Evolutionary conservation across 2,888 invertebrate genomes (phyloP), one percentile per base, ranked within the genome.

Genomic region (Scotopteryx bipunctaria): DNA sequence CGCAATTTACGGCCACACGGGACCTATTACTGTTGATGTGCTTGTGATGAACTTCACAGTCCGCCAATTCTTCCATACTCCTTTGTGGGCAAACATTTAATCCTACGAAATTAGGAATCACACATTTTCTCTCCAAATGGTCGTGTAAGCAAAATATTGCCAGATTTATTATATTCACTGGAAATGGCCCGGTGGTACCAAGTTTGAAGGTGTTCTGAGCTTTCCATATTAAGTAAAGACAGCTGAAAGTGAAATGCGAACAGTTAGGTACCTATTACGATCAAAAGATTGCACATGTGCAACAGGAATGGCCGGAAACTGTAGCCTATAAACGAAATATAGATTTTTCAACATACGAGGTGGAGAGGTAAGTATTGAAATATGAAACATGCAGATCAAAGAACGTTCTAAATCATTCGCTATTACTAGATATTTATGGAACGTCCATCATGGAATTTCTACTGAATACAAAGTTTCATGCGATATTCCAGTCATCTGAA

Each of bases 1-100:
- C 47, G 17, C 33, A 47, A 27, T 33, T 47, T 27, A 47, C 47
- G n/a, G 31, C 23, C 16, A 46, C 38, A 38, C 33, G 47, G 40
- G n/a, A n/a, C n/a, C n/a, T n/a, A n/a, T n/a, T 32, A 23, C 11
- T 15, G 37, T 13, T 33, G 17, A 19, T 31, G 45, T 31, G 37
- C 9, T 46, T 46, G 11, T 32, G 27, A 37, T 21, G 37, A 13
- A 46, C 14, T 25, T 14, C 37, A 44, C 23, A 43, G 43, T 25
- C 16, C 33, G 43, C n/a, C 27, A 11, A 14, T 6, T 42, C 32
- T 9, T 9, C 2, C 3, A 25, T 2, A n/a, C n/a, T n/a, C n/a
- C n/a, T n/a, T n/a, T n/a, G n/a, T n/a, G n/a, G n/a, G n/a, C n/a
- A n/a, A n/a, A n/a, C n/a, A n/a, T n/a, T n/a, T n/a, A n/a, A n/a